Conservation (phyloP, 1,140 invertebrate genomes). For the Trachelipus rathkii region DNA sequence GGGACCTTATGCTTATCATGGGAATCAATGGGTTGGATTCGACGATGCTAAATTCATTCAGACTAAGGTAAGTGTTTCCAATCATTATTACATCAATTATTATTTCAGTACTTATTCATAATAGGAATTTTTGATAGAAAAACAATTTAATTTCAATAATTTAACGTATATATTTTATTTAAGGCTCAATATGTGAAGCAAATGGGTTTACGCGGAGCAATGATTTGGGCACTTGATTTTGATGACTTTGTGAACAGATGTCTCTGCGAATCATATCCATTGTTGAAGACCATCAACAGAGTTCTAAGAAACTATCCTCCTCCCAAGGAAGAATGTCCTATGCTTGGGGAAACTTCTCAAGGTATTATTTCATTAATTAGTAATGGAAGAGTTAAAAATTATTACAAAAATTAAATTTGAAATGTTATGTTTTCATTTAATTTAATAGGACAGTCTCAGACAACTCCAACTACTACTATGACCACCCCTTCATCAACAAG, state of each 20-base stretch:
- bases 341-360: not conserved
- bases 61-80: constrained; percentile 57
- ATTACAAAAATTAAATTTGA: no score
- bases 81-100: constrained; percentile 53
- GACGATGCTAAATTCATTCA: constrained; percentile 75
- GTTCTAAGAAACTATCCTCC: constrained; percentile 54
- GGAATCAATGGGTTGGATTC: constrained; percentile 82
- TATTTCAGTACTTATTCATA: not conserved
- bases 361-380: no score
- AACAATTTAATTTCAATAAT: not conserved
- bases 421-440: no score
- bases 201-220: constrained; percentile 71
- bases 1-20: constrained; percentile 68
- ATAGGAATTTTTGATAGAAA: not conserved
- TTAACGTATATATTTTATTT: constrained; percentile 66
- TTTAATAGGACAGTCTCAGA: no score
- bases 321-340: constrained; percentile 47
- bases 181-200: constrained; percentile 68
- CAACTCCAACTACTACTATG: no score
- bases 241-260: constrained; percentile 72
- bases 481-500: no score
- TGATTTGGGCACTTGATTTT: constrained; percentile 85
- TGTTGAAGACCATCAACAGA: constrained; percentile 71
- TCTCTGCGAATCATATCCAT: constrained; percentile 61
- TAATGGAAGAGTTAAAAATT: no score